These are phyloP conservation scores for Penaeus vannamei DNA, from an alignment of 1,140 invertebrate genomes.

Conservation along the genomic window DNA sequence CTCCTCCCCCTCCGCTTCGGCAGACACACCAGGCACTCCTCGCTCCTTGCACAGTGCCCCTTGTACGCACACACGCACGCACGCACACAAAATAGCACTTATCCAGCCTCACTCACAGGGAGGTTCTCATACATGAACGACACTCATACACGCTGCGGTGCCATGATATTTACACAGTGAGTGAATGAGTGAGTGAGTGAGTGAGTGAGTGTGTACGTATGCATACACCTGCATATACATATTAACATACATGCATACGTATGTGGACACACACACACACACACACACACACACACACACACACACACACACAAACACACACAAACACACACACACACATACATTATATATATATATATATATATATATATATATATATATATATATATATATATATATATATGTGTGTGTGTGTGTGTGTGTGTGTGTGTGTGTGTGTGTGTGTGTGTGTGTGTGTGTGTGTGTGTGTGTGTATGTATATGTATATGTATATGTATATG, in stretches of 20 bases:
- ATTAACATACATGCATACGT: too few relatives aligned
- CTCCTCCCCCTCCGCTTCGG: constrained; percentile 6
- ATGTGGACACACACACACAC: neutral
- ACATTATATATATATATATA: neutral
- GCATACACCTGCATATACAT: too few relatives aligned
- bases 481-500: neutral
- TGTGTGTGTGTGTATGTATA: neutral
- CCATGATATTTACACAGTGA: too few relatives aligned
- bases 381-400: neutral
- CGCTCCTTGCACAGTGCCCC: neutral
- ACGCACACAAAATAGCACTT: constrained; percentile 17
- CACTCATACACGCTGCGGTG: too few relatives aligned
- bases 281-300: constrained; percentile 25
- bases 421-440: too few relatives aligned
- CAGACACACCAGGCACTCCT: neutral
- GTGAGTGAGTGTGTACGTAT: too few relatives aligned
- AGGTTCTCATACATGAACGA: too few relatives aligned
- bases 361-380: neutral
- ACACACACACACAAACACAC: neutral
- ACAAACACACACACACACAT: neutral
- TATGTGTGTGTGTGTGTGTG: neutral
- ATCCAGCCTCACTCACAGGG: too few relatives aligned
- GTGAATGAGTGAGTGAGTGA: too few relatives aligned
- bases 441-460: too few relatives aligned
- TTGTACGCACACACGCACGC: constrained; percentile 31